phyloP scores from a whole-genome alignment of 64 coral and sea anemone species.

The Acropora yongei region DNA sequence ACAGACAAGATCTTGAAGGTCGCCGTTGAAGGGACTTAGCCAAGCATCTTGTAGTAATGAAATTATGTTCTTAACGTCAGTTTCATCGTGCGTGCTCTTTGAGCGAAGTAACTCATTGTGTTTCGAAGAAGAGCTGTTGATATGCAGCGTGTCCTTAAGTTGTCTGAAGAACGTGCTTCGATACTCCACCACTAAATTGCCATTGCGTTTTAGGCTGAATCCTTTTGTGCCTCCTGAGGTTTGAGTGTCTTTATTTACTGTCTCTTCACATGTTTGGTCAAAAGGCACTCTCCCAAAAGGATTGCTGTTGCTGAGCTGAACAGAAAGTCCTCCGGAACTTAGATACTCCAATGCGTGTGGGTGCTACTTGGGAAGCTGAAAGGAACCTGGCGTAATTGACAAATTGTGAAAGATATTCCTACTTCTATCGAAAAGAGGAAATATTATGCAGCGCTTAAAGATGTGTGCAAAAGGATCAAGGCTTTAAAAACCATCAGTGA shows the following conservation, averaged over 20 bases:
- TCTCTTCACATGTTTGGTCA: conserved; percentile 68
- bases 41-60: conserved; percentile 9
- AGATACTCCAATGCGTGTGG: neutral
- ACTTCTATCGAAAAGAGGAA: no score
- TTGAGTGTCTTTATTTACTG: conserved; percentile 68
- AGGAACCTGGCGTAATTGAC: conserved; percentile 69
- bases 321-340: conserved; percentile 62
- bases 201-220: conserved; percentile 75
- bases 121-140: conserved; percentile 7
- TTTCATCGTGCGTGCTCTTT: no score
- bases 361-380: neutral
- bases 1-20: conserved; percentile 44
- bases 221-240: conserved; percentile 63
- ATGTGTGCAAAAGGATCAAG: no score
- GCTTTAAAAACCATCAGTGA: no score
- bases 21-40: neutral
- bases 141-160: conserved; percentile 49
- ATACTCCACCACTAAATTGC: conserved; percentile 64
- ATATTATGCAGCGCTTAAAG: no score
- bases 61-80: conserved; percentile 42
- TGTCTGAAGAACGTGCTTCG: conserved; percentile 59
- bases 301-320: conserved; percentile 55
- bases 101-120: conserved; percentile 65
- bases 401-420: no score
- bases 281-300: conserved; percentile 64